Evolutionary conservation across 2,888 invertebrate genomes (phyloP).

Genomic region (Acanthosoma haemorrhoidale): DNA sequence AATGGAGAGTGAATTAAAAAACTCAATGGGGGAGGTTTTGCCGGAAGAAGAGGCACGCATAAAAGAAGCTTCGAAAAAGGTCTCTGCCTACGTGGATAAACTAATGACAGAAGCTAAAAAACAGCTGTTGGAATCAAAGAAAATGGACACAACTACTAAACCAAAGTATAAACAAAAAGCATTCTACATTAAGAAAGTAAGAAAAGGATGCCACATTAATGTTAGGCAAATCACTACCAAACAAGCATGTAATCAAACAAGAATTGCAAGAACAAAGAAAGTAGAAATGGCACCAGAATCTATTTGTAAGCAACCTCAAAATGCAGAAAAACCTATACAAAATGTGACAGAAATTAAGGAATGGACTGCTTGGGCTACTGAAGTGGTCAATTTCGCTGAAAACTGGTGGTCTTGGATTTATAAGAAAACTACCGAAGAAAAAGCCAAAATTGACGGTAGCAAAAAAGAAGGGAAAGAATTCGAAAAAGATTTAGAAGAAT

Average conservation of each 20-base stretch:
- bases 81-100: neutral
- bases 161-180: neutral
- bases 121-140: neutral
- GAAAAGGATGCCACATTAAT: neutral
- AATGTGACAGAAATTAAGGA: conserved; percentile 13
- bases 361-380: conserved; percentile 36
- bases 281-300: neutral
- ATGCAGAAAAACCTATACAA: neutral
- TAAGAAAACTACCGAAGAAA: conserved; percentile 23
- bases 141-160: neutral
- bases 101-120: neutral
- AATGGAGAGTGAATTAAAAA: neutral
- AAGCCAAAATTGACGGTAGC: neutral
- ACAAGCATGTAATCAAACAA: neutral
- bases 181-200: neutral
- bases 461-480: neutral
- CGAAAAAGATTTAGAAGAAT: neutral
- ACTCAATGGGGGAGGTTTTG: neutral
- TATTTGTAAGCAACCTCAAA: neutral
- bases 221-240: neutral
- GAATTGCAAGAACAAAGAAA: neutral
- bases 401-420: conserved; percentile 37
- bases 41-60: neutral
- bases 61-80: neutral
- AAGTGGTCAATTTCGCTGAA: conserved; percentile 30